phyloP scores from a whole-genome alignment of 1,140 invertebrate species.

The Wasmannia auropunctata region DNA sequence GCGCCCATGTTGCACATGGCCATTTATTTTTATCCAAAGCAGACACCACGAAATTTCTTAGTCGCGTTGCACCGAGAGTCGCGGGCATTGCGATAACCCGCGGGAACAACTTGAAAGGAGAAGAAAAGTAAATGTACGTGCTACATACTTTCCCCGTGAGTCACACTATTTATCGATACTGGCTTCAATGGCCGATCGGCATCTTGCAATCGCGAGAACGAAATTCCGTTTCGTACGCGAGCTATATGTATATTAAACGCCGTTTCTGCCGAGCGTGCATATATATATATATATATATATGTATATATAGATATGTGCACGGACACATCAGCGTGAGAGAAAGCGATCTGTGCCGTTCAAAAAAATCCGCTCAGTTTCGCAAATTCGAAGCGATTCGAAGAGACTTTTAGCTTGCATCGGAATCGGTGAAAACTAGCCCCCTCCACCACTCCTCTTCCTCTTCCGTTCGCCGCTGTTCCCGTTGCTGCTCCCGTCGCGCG shows the following conservation, averaged over 20 bases:
- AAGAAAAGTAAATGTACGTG: slow-evolving; percentile 42
- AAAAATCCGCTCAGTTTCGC: neutral
- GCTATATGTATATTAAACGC: slow-evolving; percentile 35
- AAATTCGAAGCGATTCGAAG: no score
- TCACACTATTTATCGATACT: slow-evolving; percentile 49
- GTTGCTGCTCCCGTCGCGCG: neutral
- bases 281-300: neutral
- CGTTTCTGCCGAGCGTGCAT: neutral
- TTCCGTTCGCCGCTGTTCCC: neutral
- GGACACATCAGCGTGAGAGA: slow-evolving; percentile 20
- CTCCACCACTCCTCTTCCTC: neutral
- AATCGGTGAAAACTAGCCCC: neutral
- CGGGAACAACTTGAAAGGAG: slow-evolving; percentile 12
- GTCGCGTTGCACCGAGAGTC: neutral
- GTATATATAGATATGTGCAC: no score
- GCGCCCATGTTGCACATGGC: neutral
- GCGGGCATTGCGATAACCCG: slow-evolving; percentile 4
- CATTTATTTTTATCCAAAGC: slow-evolving; percentile 8
- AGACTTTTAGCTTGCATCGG: neutral
- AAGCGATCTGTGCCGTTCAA: slow-evolving; percentile 40
- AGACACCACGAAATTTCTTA: neutral
- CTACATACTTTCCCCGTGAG: slow-evolving; percentile 48
- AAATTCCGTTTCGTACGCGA: slow-evolving; percentile 11
- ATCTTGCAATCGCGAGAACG: slow-evolving; percentile 41
- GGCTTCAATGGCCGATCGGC: slow-evolving; percentile 34